These are phyloP conservation scores for Potorous gilbertii DNA, from an alignment of 2,797 vertebrate species.

Conservation along the genomic window DNA sequence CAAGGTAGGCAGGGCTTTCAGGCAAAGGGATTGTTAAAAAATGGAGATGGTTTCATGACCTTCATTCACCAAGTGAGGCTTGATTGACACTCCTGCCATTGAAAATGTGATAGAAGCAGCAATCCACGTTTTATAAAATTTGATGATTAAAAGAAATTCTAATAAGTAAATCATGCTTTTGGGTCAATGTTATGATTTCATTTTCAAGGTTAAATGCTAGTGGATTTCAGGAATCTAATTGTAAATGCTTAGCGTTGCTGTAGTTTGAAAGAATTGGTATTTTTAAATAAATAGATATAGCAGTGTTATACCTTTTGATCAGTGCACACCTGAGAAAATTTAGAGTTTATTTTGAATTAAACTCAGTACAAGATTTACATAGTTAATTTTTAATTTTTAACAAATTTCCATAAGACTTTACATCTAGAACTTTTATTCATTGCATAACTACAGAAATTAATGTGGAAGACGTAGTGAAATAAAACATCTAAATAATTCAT, in stretches of 20 bases:
- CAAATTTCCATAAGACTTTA: neutral
- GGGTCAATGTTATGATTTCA: rapidly evolving
- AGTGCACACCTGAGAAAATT: neutral
- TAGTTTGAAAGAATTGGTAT: neutral
- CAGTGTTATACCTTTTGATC: neutral
- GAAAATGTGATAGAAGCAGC: neutral
- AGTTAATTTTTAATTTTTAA: conserved; percentile 12
- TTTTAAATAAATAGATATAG: too few species aligned
- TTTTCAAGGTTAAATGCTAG: neutral
- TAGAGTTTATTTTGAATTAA: neutral
- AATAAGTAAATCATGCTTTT: neutral
- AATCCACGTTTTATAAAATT: neutral
- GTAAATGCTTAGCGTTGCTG: too few species aligned
- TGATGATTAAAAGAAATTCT: neutral
- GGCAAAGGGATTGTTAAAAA: neutral
- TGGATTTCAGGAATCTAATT: neutral
- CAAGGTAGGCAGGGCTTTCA: conserved; percentile 87
- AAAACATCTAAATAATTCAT: neutral
- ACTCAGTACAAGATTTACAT: neutral
- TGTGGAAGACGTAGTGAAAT: neutral
- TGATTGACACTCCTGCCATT: neutral
- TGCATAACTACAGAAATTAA: neutral
- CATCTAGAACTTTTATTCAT: neutral
- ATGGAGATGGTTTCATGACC: neutral
- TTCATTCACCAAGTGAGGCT: neutral